Base-by-base conservation (phyloP, 2,797 vertebrate species). In the Brotula barbata region DNA sequence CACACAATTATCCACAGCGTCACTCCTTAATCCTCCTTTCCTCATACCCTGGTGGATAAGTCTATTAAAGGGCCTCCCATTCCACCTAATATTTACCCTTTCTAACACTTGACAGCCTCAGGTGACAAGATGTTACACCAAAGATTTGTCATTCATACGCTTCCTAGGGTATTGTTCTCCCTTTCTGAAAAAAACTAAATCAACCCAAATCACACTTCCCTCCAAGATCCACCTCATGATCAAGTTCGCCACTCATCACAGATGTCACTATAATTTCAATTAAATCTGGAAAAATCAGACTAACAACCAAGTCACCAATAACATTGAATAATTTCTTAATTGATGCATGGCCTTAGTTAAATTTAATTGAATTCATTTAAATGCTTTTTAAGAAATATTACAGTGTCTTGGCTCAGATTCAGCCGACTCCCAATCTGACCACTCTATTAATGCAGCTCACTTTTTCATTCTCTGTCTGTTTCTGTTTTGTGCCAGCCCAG, bases 231-330 rank as follows among this genome's bases (percentile, higher is more conserved):
- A 33, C 47, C 12, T 48, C 59, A 47, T 68, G 58, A 76, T 82
- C 69, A 71, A 37, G 63, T 39, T 72, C 54, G 42, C 16, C 28
- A 58, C 55, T 77, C 72, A 55, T 31, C 58, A 34, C 12, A 48
- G 37, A 52, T 33, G 31, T 33, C 45, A 58, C 43, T 49, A 46
- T 19, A 61, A 52, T 71, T 59, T 68, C 75, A 65, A 80, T 77
- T 71, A 72, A 15, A 52, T 31, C 45, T 60, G 75, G 64, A 39
- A 54, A 9, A 53, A 45, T 0, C 76, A 58, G 33, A 52, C 21
- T 39, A 53, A 69, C 63, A 73, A 80, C 64, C 37, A 66, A 60
- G 47, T 39, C 61, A 65, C 69, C 55, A 67, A 70, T 68, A 64
- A 65, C 75, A 64, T 51, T 45, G 23, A 63, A 74, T 66, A 19